Percentiles rank a stretch among this genome's conserved stretches.
Evolutionary conservation across 2,113 vertebrate species (phyloP).

Genomic region (Brachypteracias leptosomus): DNA sequence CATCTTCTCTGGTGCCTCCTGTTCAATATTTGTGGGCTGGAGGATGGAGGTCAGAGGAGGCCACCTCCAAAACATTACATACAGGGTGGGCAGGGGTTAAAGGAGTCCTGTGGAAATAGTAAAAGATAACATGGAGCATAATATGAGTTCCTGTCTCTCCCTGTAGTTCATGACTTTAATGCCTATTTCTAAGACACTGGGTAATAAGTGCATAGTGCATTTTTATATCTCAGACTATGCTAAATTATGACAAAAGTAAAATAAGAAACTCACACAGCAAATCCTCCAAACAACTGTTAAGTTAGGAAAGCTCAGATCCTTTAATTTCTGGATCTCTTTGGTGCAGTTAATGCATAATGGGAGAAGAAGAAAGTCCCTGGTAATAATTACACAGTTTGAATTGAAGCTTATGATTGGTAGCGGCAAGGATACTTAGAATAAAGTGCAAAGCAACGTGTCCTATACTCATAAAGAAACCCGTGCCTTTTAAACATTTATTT

Average conservation of each 20-base stretch:
- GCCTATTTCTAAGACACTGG: not conserved
- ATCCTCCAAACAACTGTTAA: not conserved
- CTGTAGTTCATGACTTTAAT: not conserved
- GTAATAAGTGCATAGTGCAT: not conserved
- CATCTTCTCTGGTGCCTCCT: not conserved
- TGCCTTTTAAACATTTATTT: constrained; percentile 17
- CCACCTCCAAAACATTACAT: not conserved
- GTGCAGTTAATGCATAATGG: not conserved
- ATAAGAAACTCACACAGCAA: not conserved
- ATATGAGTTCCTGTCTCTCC: not conserved
- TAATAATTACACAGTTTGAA: not conserved
- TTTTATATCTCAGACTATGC: not conserved
- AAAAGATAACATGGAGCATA: not conserved
- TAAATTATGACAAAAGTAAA: not conserved
- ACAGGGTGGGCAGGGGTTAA: not conserved
- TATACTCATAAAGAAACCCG: not conserved
- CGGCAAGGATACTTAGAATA: not conserved
- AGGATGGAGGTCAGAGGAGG: not conserved
- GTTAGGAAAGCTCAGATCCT: not conserved
- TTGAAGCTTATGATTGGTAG: not conserved
- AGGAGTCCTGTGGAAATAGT: not conserved
- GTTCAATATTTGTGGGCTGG: not conserved
- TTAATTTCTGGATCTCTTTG: not conserved
- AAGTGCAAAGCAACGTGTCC: not conserved
- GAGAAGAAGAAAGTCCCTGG: not conserved